Base-by-base conservation (phyloP, 2,888 invertebrate species). In the Rhabditophanes sp. region DNA sequence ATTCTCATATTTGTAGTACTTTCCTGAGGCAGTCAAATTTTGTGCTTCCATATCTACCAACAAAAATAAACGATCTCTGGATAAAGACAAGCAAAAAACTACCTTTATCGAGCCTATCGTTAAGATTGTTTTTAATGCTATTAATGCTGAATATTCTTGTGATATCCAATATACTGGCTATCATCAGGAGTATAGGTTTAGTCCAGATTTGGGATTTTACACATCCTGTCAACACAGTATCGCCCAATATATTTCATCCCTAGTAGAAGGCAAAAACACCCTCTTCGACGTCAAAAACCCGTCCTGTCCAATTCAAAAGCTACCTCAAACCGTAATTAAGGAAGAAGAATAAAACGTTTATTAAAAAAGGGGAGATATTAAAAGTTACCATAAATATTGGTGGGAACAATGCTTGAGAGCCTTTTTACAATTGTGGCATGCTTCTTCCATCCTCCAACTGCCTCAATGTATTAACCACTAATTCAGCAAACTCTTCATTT, bases 151-250 rank as follows among this genome's bases (percentile, higher is more conserved):
- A 16, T 30, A 32, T n/a, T 29, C 33, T 11, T 49, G 49, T 16
- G 26, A 22, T 3, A 33, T 48, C 15, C 30, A 48, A 5, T 48
- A 31, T 31, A 36, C 36, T 35, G 57, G 59, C n/a, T 59, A 59
- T 21, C 50, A 50, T 22, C 42, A 47, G 5, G 54, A 56, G 25
- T 59, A 59, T 25, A 50, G 59, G 6, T 39, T 59, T 6, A 43
- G 53, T 11, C 59, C 59, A 2, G 56, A 59, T 29, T 42, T 59
- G n/a, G 59, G 59, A 9, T 50, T 50, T 14, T 59, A 59, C 37
- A 42, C 45, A 9, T 28, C 44, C n/a, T 59, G 59, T 33, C 56
- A 58, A 22, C 39, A 44, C 18, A 37, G 44, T 5, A 45, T 59
- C 19, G 47, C 53, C 1, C 39, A 46, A 19, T 56, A 56, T 32